Conservation (phyloP, 1,140 invertebrate species). For the Drosophila punjabiensis region DNA sequence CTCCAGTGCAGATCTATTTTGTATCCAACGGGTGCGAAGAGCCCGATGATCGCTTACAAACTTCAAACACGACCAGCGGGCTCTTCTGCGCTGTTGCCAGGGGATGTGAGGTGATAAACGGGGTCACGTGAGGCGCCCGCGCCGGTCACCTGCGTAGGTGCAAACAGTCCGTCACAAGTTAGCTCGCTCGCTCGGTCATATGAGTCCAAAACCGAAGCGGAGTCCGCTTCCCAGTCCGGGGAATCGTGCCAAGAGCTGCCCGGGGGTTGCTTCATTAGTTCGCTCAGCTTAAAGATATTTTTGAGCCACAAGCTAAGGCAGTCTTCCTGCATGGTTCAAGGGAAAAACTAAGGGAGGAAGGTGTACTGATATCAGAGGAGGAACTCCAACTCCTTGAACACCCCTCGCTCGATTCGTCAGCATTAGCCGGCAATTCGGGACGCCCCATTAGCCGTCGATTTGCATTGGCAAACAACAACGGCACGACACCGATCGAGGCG, state of each 20-base stretch:
- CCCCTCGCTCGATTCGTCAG: constrained; percentile 29
- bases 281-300: accelerated
- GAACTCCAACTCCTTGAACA: neutral
- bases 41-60: constrained; percentile 13
- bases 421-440: constrained; percentile 26
- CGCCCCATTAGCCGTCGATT: constrained; percentile 43
- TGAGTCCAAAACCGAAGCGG: constrained; percentile 31
- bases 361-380: accelerated
- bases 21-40: constrained; percentile 7
- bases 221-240: neutral
- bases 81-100: constrained; percentile 36
- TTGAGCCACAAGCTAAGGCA: neutral
- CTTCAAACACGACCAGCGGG: constrained; percentile 7
- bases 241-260: constrained; percentile 28
- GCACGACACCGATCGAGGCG: constrained; percentile 25
- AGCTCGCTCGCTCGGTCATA: constrained; percentile 50
- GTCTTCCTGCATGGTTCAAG: too few species aligned
- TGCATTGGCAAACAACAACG: constrained; percentile 30
- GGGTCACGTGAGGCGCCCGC: constrained; percentile 39
- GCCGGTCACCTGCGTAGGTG: constrained; percentile 66
- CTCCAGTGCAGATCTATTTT: neutral
- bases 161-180: constrained; percentile 68
- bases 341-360: too few species aligned
- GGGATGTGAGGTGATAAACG: constrained; percentile 26
- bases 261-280: constrained; percentile 28